Base-by-base conservation (phyloP, 2,113 vertebrate species). In the Oenanthe oenanthe region DNA sequence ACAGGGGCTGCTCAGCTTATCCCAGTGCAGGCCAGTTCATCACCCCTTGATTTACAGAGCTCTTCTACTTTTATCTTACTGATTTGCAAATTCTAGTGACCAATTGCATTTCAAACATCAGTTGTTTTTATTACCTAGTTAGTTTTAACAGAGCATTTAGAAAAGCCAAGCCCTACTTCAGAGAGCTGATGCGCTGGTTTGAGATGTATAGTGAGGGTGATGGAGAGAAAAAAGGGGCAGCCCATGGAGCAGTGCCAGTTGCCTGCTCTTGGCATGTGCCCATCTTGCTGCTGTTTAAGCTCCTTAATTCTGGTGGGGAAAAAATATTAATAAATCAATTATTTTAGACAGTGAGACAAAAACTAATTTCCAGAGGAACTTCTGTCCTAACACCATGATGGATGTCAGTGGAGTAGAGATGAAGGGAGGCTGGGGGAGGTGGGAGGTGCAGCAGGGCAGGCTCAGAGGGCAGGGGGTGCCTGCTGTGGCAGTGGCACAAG, bases 101-200 rank as follows among this genome's bases (percentile, higher is more conserved):
- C 95, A 97, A 92, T 93, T 94, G 85, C 87, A 88, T 96, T 95
- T 92, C 92, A 78, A 92, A 89, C 89, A 94, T 94, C 81, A 62
- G 95, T 96, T 96, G 95, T 94, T 96, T 96, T 96, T 96, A 95
- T 80, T 80, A 79, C 53, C 34, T 88, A 82, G 91, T 91, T 95
- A 93, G 78, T 91, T 96, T 93, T 76, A 93, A 76, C 24, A 2
- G 47, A 73, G 81, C 62, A 63, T 48, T 47, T 79, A 82, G 94
- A 73, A 85, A 88, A 95, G 67, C 56, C 85, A 62, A 70, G 71
- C 75, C 47, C 74, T 66, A 7, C 78, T 79, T 89, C 50, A 0
- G 6, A 82, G 91, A 88, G 84, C 89, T 88, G 32, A 7, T 29
- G 36, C 89, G 29, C 58, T 83, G 19, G 16, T 58, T 56, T 54